Base-by-base conservation (phyloP, 2,888 invertebrate species). In the Machimus rusticus region DNA sequence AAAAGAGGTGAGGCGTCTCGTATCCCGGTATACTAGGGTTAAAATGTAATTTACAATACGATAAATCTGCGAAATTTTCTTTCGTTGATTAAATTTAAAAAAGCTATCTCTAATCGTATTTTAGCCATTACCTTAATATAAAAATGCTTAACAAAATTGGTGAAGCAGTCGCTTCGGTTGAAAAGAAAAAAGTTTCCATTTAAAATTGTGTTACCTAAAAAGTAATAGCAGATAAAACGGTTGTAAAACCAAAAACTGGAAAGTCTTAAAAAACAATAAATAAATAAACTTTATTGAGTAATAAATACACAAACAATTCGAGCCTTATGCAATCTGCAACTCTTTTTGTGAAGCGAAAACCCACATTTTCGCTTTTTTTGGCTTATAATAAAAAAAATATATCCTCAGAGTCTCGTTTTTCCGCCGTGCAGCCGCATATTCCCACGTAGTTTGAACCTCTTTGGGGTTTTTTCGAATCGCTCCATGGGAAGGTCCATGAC, bases 381-480 rank as follows among this genome's bases (percentile, higher is more conserved):
- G 19, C 19, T 66, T n/a, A 51, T n/a, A 6, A 51, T 51, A 51
- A 51, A 8, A 8, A 51, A 51, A 28, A 14, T 28, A 28, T n/a
- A 57, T 82, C 37, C n/a, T 82, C 39, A 82, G 55, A 82, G 28
- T 57, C 57, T 57, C 0, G 82, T 57, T 66, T 82, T 82, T 1
- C 34, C 57, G 31, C 37, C 23, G 8, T 23, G 82, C 14, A 82
- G 55, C 23, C 82, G 14, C 28, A 57, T 34, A 5, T 37, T 82
- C 19, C 82, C 82, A 34, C 57, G 82, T 37, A 57, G 8, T 37
- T 82, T 82, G 81, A 31, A 81, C 16, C 81, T 46, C 16, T 81
- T 81, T 34, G 46, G 66, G 37, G 5, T 66, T 31, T 57, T 82
- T 37, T 82, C 82, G 28, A 82, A 66, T 1, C 31, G 19, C 31